Base-by-base conservation (phyloP, 2,888 invertebrate genomes). In the Lepidochitona cinerea region DNA sequence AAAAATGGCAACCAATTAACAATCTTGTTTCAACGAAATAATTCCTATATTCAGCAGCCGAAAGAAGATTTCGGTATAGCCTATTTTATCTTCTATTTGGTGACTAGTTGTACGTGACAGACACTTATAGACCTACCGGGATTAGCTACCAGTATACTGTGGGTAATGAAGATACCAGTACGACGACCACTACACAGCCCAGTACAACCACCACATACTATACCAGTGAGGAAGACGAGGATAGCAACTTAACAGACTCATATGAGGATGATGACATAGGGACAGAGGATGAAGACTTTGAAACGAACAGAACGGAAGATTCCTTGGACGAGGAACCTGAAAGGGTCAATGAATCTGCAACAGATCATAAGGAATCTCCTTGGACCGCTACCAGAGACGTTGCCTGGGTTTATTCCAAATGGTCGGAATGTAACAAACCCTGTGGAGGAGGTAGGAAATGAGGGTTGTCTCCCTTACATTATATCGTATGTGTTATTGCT, bases 341-440 rank as follows among this genome's bases (percentile, higher is more conserved):
- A 29, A 2, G 18, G 23, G 14, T 12, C 23, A 59, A 59, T 59
- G 59, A 59, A 4, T 29, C 59, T 14, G 59, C 29, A 14, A 29
- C 12, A 29, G 59, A 26, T 29, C 23, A 29, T 12, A 12, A 29
- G 32, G 59, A 29, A 14, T 14, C 59, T 4, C 59, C 59, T 14
- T 23, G 32, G 59, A 23, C 59, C 23, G 12, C 32, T 12, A 59
- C 32, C 3, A 18, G 32, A 7, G 59, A 59, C 29, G 59, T 59
- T 23, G 59, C 59, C 59, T 87, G 85, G 85, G 80, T 80, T 67
- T 87, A 83, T 69, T 78, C 80, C 23, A 78, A 79, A 18, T 87
- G 87, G 87, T 83, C 83, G 0, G 80, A 75, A 0, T 87, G 87
- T 64, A 83, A 83, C 23, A 85, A 85, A 9, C 79, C 85, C 0